These are phyloP conservation scores for Rhinogobius similis DNA, from an alignment of 2,113 vertebrate species.

Conservation along the genomic window DNA sequence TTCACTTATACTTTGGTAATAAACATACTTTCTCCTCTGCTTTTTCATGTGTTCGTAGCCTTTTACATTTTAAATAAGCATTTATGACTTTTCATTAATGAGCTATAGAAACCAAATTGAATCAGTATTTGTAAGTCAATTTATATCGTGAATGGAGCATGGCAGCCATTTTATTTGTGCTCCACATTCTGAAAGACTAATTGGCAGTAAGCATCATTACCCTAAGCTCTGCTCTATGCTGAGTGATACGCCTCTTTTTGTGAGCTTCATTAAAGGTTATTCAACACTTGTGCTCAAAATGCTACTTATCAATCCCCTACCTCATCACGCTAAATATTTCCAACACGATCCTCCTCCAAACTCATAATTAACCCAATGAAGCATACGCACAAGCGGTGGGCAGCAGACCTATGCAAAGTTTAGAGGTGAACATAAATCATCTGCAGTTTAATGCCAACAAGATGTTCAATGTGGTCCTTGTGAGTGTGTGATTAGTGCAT, in stretches of 20 bases:
- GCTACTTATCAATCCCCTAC: slow-evolving; percentile 22
- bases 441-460: slow-evolving; percentile 57
- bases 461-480: slow-evolving; percentile 57
- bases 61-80: neutral
- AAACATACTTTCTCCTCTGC: neutral
- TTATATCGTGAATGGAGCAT: neutral
- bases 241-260: slow-evolving; percentile 5
- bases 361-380: slow-evolving; percentile 55
- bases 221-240: neutral
- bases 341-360: slow-evolving; percentile 18
- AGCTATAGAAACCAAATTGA: neutral
- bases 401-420: slow-evolving; percentile 44
- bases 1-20: too few species aligned
- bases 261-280: slow-evolving; percentile 11
- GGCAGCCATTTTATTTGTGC: neutral
- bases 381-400: slow-evolving; percentile 40
- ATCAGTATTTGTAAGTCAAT: neutral
- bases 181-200: neutral
- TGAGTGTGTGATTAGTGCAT: slow-evolving; percentile 61
- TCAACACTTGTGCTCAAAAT: slow-evolving; percentile 7
- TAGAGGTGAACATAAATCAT: slow-evolving; percentile 64
- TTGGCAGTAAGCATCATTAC: slow-evolving; percentile 18
- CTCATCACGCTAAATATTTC: slow-evolving; percentile 23
- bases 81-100: neutral
- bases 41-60: neutral